These are phyloP conservation scores for Callospermophilus lateralis DNA, from an alignment of 2,113 vertebrate genomes.

Conservation along the genomic window DNA sequence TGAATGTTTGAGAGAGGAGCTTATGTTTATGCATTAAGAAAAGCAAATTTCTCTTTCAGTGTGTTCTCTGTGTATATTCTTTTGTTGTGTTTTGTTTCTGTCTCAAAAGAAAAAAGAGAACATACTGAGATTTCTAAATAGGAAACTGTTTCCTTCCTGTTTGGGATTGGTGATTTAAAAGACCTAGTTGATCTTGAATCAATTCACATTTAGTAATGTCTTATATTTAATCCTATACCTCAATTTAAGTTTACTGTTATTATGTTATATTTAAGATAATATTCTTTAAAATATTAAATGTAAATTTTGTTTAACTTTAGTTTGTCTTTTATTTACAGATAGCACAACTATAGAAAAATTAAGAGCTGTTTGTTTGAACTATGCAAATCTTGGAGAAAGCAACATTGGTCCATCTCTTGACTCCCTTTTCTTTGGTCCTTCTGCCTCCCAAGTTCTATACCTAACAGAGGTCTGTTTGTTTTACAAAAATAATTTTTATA, in stretches of 20 bases:
- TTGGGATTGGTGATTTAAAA: not conserved
- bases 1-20: not conserved
- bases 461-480: slow-evolving; percentile 95
- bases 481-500: slow-evolving; percentile 17
- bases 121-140: not conserved
- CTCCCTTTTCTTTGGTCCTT: slow-evolving; percentile 98
- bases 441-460: slow-evolving; percentile 99
- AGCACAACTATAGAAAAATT: slow-evolving; percentile 98
- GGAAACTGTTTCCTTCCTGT: not conserved
- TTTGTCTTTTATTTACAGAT: slow-evolving; percentile 88
- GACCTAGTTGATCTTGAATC: not conserved
- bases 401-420: slow-evolving; percentile 98
- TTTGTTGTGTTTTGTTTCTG: not conserved
- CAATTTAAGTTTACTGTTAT: not conserved
- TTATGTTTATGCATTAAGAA: not conserved
- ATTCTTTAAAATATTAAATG: slow-evolving; percentile 19
- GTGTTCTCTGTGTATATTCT: not conserved
- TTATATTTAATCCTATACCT: not conserved
- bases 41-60: not conserved
- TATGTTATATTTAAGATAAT: not conserved
- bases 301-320: slow-evolving; percentile 7
- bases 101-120: not conserved
- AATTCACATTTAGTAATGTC: not conserved
- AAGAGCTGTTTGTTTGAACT: slow-evolving; percentile 97
- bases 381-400: slow-evolving; percentile 98